Evolutionary conservation across 2,797 vertebrate genomes (phyloP), one percentile per base, ranked within the genome.

Genomic region (Sebastes taczanowskii): DNA sequence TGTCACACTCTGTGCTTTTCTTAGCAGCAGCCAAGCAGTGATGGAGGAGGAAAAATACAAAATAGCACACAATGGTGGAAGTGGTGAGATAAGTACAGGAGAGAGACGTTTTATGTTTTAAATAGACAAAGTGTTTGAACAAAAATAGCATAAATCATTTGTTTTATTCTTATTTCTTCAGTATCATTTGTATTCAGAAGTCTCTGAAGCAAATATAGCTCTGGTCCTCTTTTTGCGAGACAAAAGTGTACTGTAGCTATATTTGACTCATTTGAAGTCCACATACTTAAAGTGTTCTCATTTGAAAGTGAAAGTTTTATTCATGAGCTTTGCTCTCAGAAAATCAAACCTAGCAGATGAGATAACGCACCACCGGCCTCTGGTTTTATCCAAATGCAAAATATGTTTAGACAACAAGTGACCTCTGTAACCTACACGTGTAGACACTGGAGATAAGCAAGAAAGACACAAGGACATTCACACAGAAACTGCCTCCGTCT

Each of bases 231-330:
- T 53, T 63, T 63, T 29, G 5, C 2, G 32, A 46, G n/a, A 71
- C 25, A 72, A 65, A 77, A 75, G 14, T 30, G 7, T 22, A 59
- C 11, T 20, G 11, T 3, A 23, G 23, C 38, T 74, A 60, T 71
- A 58, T 82, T 63, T 77, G 59, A 69, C 23, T 82, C 4, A 34
- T 75, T 79, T 82, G 67, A 82, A 69, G 52, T 67, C 11, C 27
- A 9, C 22, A 65, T 23, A 30, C 46, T 59, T 25, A 2, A 32
- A 14, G 7, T 13, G 2, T 61, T 29, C 13, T 73, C 18, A 42
- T 42, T 25, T 62, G 34, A 46, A 23, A 75, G 42, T 70, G 13
- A 52, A 59, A 71, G 32, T 49, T 46, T 16, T 23, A 22, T 60
- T 71, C 20, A 32, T 69, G 14, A 72, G 9, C n/a, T 71, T 34